Conservation (phyloP, 2,113 vertebrate species). For the Hypanus sabinus region DNA sequence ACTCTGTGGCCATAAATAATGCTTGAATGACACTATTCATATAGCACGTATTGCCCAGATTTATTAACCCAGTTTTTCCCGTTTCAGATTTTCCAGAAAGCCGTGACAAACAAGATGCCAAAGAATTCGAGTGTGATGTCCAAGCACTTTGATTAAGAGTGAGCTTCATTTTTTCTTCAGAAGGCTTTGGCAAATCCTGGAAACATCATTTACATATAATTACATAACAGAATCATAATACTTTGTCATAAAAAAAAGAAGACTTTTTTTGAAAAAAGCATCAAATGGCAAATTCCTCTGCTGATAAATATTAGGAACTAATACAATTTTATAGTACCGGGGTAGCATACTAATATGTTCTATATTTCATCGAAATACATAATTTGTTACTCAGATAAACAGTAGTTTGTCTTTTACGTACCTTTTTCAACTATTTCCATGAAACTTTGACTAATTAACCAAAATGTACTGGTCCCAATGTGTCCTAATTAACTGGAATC, state of each 20-base stretch:
- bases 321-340: too few species aligned
- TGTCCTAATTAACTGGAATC: too few species aligned
- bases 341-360: too few species aligned
- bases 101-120: conserved; percentile 77
- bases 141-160: conserved; percentile 95
- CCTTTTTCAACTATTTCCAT: too few species aligned
- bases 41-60: conserved; percentile 95
- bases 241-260: too few species aligned
- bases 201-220: conserved; percentile 23
- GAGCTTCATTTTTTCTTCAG: conserved; percentile 87
- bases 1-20: conserved; percentile 97
- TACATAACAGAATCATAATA: neutral
- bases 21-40: conserved; percentile 98
- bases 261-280: too few species aligned
- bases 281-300: neutral
- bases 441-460: too few species aligned
- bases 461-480: too few species aligned
- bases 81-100: conserved; percentile 91
- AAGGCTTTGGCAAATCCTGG: conserved; percentile 83
- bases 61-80: conserved; percentile 91
- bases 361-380: too few species aligned
- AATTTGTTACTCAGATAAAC: too few species aligned
- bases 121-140: conserved; percentile 90
- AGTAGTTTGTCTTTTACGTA: too few species aligned
- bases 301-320: too few species aligned